Conservation (phyloP, 2,888 invertebrate genomes). For the Drosophila imparisetae region DNA sequence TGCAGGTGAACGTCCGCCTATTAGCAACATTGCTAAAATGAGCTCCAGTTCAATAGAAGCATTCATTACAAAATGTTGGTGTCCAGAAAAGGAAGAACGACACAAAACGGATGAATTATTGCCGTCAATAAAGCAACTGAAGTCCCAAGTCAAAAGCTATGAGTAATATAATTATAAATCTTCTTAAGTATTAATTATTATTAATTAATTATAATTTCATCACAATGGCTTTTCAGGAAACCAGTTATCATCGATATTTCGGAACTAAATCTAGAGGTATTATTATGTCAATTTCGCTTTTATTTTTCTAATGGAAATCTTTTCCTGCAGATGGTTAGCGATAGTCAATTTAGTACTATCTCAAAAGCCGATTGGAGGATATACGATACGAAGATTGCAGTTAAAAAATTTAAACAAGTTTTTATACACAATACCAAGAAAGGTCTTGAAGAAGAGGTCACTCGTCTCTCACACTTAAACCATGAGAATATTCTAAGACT, state of each 20-base stretch:
- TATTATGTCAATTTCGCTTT: too few relatives aligned
- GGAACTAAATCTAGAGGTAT: too few relatives aligned
- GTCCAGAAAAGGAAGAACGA: not conserved
- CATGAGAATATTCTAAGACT: not conserved
- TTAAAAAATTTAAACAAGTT: not conserved
- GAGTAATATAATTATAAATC: not conserved
- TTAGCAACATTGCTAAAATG: not conserved
- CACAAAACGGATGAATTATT: not conserved
- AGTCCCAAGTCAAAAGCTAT: too few relatives aligned
- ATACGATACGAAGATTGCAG: too few relatives aligned
- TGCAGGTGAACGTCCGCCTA: not conserved
- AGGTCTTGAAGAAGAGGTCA: not conserved
- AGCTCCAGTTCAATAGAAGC: not conserved
- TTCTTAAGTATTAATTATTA: not conserved
- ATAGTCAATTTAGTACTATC: not conserved
- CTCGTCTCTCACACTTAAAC: not conserved
- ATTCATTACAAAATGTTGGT: constrained; percentile 1
- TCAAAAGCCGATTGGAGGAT: not conserved
- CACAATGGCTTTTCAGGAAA: too few relatives aligned
- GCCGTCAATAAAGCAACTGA: not conserved
- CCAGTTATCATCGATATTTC: too few relatives aligned
- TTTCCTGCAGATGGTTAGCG: not conserved
- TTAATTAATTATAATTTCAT: too few relatives aligned
- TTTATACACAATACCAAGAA: not conserved
- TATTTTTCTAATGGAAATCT: too few relatives aligned